These are phyloP conservation scores for Desmophyllum pertusum DNA, from an alignment of 92 coral and sea anemone species.

Conservation along the genomic window DNA sequence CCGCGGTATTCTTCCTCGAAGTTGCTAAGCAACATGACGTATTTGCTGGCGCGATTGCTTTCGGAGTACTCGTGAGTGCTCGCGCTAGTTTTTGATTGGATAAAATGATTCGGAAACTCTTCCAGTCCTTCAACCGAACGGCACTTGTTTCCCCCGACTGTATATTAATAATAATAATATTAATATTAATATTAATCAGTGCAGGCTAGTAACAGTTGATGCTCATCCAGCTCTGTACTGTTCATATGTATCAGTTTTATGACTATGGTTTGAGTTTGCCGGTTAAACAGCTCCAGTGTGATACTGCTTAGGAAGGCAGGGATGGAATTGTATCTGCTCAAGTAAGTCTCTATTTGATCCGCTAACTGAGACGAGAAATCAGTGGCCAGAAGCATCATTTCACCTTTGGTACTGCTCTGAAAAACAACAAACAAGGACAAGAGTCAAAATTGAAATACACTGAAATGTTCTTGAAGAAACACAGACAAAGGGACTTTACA, in stretches of 20 bases:
- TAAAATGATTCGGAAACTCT: no score
- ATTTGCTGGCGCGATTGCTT: no score
- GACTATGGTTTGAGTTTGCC: constrained; percentile 92
- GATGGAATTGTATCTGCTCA: constrained; percentile 84
- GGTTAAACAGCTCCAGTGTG: constrained; percentile 90
- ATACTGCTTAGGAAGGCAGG: constrained; percentile 95
- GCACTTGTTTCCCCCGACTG: no score
- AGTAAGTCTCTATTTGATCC: constrained; percentile 86
- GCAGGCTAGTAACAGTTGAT: background rate
- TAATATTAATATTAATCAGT: no score
- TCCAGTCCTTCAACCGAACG: no score
- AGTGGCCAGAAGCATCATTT: constrained; percentile 92
- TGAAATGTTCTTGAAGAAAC: background rate
- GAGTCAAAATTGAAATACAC: background rate
- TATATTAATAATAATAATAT: no score
- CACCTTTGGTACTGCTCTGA: constrained; percentile 88
- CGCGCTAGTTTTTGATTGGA: no score
- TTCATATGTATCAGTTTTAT: constrained; percentile 51
- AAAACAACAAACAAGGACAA: background rate
- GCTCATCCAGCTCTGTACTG: background rate
- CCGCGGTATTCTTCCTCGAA: no score
- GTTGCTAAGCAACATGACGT: no score
- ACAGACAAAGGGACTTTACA: background rate
- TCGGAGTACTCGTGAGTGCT: no score
- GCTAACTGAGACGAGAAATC: constrained; percentile 89